phyloP scores from a whole-genome alignment of 2,113 vertebrate genomes.

The Mixornis gularis region DNA sequence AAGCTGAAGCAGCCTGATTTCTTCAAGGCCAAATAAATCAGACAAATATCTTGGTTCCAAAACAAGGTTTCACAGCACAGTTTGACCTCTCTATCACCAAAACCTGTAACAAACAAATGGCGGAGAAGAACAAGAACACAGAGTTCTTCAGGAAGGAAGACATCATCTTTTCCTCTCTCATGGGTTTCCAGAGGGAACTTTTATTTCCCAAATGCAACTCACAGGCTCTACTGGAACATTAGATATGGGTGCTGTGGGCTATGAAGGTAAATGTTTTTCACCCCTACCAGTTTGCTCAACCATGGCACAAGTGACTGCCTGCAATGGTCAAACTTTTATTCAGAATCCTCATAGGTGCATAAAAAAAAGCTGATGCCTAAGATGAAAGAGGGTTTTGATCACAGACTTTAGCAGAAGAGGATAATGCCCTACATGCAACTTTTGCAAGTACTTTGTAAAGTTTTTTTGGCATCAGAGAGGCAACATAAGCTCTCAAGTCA shows the following conservation, averaged over 20 bases:
- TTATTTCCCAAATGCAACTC: not conserved
- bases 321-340: not conserved
- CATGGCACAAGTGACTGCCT: not conserved
- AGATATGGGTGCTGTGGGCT: not conserved
- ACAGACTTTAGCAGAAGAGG: not conserved
- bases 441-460: not conserved
- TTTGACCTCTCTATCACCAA: not conserved
- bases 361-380: not conserved
- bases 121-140: not conserved
- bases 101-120: not conserved
- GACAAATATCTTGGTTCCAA: conserved; percentile 9
- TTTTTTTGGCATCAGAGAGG: not conserved
- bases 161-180: not conserved
- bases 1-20: conserved; percentile 39
- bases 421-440: not conserved
- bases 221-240: not conserved
- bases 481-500: not conserved
- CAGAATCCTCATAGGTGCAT: not conserved
- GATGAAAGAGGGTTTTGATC: not conserved
- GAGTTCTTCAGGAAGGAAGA: not conserved
- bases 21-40: conserved; percentile 39
- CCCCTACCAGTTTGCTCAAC: not conserved
- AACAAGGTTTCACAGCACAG: not conserved
- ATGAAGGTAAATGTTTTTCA: not conserved
- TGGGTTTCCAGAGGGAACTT: not conserved